Base-by-base conservation (phyloP, 2,888 invertebrate species). In the Scaptomyza reducta region DNA sequence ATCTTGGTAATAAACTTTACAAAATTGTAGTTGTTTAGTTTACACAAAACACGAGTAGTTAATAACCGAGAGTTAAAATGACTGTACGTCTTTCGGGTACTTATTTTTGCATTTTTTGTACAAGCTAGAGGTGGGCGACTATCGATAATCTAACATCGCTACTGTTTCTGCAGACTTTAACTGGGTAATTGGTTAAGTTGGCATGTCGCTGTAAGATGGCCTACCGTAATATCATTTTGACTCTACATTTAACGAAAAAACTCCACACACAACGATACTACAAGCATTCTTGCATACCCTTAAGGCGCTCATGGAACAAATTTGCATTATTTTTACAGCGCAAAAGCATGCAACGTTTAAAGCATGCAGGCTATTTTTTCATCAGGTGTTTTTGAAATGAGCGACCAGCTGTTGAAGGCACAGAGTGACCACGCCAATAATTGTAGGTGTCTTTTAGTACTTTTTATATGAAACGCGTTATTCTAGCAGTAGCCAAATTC, bases 401-500 rank as follows among this genome's bases (percentile, higher is more conserved):
- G 18, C 18, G 22, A 44, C 7, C 42, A 44, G 42, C 42, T 44
- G 42, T 25, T 25, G 5, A 14, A 11, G 22, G 14, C 14, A 10
- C 22, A 25, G 46, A 42, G 72, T 71, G 51, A 35, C 33, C 64
- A 68, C 56, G 63, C 69, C 46, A 35, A 16, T 14, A 38, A n/a
- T 0, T 3, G 0, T 3, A n/a, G 29, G 40, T 18, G 41, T 41
- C 35, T 45, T 46, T 58, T 54, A 67, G 65, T 40, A 40, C 44
- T 18, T 46, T 55, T 40, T 56, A 46, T 27, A 66, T 25, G 16
- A 42, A 16, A 46, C 57, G 72, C 72, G 66, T 77, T 72, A 74
- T 74, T 77, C 66, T 77, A 77, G 56, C 74, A 77, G 76, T 71
- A 73, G 78, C 74, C 74, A 74, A 75, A 66, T 55, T 70, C 47